Evolutionary conservation across 1,140 invertebrate genomes (phyloP).

Genomic region (Drosophila sucinea): DNA sequence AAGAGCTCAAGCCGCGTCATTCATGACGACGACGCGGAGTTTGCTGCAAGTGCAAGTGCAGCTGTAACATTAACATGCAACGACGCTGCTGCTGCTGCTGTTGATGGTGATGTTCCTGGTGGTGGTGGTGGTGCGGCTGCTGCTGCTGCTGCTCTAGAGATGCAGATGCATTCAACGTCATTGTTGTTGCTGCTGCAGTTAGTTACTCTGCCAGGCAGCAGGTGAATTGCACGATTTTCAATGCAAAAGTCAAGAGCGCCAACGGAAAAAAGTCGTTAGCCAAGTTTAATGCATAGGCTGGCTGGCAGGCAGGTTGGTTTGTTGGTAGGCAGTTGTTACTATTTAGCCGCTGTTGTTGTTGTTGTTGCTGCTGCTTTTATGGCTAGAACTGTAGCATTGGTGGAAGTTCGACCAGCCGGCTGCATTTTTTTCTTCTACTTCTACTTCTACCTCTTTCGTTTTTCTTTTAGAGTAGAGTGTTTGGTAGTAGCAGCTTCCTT

Average conservation of each 20-base stretch:
- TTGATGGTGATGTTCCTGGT: background rate
- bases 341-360: constrained; percentile 51
- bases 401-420: constrained; percentile 60
- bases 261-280: constrained; percentile 81
- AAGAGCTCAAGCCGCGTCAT: constrained; percentile 66
- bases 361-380: constrained; percentile 28
- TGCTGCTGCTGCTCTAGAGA: constrained; percentile 50
- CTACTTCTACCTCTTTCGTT: constrained; percentile 5
- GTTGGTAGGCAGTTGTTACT: constrained; percentile 63
- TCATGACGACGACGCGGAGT: constrained; percentile 69
- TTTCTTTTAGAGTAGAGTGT: constrained; percentile 48
- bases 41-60: constrained; percentile 77
- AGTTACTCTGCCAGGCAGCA: constrained; percentile 56
- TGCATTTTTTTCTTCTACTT: constrained; percentile 37
- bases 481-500: constrained; percentile 81
- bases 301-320: background rate
- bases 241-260: constrained; percentile 81
- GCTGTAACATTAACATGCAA: constrained; percentile 80
- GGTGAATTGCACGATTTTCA: constrained; percentile 82
- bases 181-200: constrained; percentile 54
- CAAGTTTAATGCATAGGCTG: constrained; percentile 69
- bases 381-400: constrained; percentile 60
- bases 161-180: constrained; percentile 75
- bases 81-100: constrained; percentile 35
- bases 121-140: background rate